Conservation (phyloP, 2,113 vertebrate species). For the Thoracochromis brauschi region DNA sequence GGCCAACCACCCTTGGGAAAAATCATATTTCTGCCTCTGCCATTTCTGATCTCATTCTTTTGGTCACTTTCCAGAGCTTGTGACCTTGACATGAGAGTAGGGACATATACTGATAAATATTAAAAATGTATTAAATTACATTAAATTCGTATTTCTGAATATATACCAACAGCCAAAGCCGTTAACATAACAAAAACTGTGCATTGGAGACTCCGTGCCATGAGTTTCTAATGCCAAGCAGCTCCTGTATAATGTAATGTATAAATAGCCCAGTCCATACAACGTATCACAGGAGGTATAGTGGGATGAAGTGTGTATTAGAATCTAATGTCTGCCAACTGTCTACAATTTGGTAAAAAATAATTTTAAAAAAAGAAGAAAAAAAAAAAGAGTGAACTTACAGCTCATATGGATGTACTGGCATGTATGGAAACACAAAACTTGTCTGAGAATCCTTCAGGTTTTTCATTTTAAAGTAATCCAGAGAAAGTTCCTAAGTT, state of each 20-base stretch:
- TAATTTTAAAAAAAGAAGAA: fast-evolving
- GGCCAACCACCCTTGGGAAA: not conserved
- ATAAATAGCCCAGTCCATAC: not conserved
- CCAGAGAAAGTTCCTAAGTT: not conserved
- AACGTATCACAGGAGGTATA: fast-evolving
- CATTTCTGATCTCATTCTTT: not conserved
- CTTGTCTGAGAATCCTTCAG: not conserved
- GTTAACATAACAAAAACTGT: not conserved
- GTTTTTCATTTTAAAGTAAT: not conserved
- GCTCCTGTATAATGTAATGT: not conserved
- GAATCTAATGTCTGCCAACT: not conserved
- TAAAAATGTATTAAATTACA: not conserved
- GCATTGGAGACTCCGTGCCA: not conserved
- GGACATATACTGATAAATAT: not conserved
- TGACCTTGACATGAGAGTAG: not conserved
- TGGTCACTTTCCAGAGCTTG: not conserved
- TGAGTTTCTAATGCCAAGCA: not conserved
- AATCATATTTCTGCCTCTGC: not conserved
- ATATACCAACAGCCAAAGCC: not conserved
- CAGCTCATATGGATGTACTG: not conserved
- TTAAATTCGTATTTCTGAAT: not conserved
- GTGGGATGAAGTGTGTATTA: not conserved
- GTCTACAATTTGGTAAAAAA: not conserved
- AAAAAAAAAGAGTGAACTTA: too few species aligned
- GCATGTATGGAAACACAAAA: not conserved